A percentile compares a stretch with the other conserved stretches of the same genome.
Conservation (phyloP, 2,888 invertebrate species). For the Cotesia congregata region DNA sequence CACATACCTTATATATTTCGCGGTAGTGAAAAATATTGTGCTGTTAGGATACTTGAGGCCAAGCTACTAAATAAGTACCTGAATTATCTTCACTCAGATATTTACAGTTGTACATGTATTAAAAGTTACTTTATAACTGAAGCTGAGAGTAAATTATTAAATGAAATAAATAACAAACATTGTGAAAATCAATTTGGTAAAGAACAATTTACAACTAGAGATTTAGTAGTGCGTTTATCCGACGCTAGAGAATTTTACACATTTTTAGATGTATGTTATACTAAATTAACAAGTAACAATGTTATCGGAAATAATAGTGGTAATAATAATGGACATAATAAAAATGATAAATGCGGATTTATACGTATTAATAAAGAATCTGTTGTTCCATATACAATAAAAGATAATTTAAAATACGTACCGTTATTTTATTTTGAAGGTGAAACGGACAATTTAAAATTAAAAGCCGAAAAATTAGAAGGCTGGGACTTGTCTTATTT, state of each 20-base stretch:
- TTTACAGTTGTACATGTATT: slow-evolving; percentile 92
- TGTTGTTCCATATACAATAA: slow-evolving; percentile 91
- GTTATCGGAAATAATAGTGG: slow-evolving; percentile 25
- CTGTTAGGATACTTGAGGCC: slow-evolving; percentile 94
- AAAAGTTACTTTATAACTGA: slow-evolving; percentile 94
- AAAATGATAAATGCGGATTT: slow-evolving; percentile 86
- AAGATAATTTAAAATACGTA: slow-evolving; percentile 87
- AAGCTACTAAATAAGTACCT: slow-evolving; percentile 92
- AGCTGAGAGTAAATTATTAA: slow-evolving; percentile 88
- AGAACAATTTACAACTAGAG: slow-evolving; percentile 88
- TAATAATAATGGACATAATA: slow-evolving; percentile 66
- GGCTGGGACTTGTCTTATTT: slow-evolving; percentile 94
- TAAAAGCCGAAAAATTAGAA: slow-evolving; percentile 87
- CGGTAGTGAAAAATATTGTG: slow-evolving; percentile 87
- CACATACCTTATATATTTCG: slow-evolving; percentile 92
- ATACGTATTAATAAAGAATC: slow-evolving; percentile 93
- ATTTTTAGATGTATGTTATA: slow-evolving; percentile 90
- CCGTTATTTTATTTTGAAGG: slow-evolving; percentile 93
- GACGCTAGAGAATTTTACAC: slow-evolving; percentile 93
- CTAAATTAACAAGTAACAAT: slow-evolving; percentile 80
- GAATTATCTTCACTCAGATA: slow-evolving; percentile 88
- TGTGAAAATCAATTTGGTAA: slow-evolving; percentile 92
- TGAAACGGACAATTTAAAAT: slow-evolving; percentile 91
- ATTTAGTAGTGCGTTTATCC: slow-evolving; percentile 88
- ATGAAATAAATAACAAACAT: slow-evolving; percentile 93